Percentiles rank a stretch among this genome's conserved stretches.
phyloP scores from a whole-genome alignment of 2,888 invertebrate genomes.

The Rotaria macrura region DNA sequence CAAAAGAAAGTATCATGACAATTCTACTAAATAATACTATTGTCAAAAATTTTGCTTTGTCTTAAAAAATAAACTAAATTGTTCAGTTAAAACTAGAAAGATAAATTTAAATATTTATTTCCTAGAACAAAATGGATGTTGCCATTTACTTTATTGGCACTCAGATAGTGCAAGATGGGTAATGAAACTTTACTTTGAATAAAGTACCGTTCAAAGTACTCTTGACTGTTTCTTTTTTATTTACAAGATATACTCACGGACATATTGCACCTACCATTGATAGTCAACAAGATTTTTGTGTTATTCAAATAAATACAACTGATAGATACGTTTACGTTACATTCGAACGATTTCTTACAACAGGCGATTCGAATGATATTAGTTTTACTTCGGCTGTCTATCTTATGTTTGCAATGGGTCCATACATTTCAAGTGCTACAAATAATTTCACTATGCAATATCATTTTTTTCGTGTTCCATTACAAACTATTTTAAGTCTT shows the following conservation, averaged over 20 bases:
- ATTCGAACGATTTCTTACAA: background rate
- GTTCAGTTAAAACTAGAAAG: too few relatives aligned
- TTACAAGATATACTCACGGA: background rate
- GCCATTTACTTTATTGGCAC: background rate
- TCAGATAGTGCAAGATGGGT: background rate
- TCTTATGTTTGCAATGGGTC: background rate
- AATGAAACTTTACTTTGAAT: background rate
- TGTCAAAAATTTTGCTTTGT: too few relatives aligned
- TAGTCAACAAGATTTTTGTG: constrained; percentile 18
- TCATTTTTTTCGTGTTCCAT: background rate
- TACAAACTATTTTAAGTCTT: background rate
- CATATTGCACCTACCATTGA: background rate
- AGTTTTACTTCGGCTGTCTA: background rate
- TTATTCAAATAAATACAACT: background rate
- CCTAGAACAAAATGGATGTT: background rate
- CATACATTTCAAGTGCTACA: background rate
- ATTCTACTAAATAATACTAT: too few relatives aligned
- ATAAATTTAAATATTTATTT: too few relatives aligned
- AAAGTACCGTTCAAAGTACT: background rate
- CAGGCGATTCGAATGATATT: background rate
- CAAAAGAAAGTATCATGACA: too few relatives aligned
- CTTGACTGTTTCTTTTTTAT: background rate
- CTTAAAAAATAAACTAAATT: too few relatives aligned
- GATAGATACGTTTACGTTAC: background rate
- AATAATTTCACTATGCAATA: background rate